Evolutionary conservation across 2,888 invertebrate species (phyloP).

Genomic region (Athalia rosae): DNA sequence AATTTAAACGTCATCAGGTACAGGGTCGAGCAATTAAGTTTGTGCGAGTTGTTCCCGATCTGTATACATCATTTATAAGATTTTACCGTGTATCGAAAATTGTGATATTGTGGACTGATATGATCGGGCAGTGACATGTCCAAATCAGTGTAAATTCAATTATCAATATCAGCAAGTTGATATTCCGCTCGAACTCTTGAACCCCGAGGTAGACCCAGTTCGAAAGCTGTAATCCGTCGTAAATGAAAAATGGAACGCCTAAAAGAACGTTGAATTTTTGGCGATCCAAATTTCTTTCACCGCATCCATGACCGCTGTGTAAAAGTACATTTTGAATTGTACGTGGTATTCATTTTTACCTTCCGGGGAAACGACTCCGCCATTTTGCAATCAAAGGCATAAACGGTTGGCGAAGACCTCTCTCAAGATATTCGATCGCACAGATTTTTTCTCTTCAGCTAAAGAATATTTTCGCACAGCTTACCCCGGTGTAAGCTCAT

Average conservation of each 20-base stretch:
- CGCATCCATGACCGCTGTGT: neutral
- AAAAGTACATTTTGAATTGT: neutral
- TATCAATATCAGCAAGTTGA: no score
- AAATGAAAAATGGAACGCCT: no score
- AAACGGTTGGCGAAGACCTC: constrained; percentile 19
- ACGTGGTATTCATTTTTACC: neutral
- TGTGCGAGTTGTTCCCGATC: neutral
- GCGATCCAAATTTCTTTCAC: neutral
- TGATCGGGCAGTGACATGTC: neutral
- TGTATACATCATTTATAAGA: neutral
- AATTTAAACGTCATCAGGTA: no score
- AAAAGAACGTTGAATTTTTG: no score
- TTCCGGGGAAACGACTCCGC: constrained; percentile 18
- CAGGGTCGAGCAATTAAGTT: no score
- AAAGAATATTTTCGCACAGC: no score
- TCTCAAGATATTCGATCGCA: constrained; percentile 6
- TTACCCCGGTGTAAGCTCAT: no score
- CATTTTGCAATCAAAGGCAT: constrained; percentile 35
- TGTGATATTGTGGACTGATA: constrained; percentile 1
- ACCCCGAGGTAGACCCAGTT: no score
- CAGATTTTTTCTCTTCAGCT: no score
- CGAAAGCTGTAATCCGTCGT: no score
- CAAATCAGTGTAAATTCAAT: no score
- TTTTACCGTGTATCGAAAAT: neutral
- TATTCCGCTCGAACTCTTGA: no score